Base-by-base conservation (phyloP, 2,797 vertebrate species). In the Aselliscus stoliczkanus region DNA sequence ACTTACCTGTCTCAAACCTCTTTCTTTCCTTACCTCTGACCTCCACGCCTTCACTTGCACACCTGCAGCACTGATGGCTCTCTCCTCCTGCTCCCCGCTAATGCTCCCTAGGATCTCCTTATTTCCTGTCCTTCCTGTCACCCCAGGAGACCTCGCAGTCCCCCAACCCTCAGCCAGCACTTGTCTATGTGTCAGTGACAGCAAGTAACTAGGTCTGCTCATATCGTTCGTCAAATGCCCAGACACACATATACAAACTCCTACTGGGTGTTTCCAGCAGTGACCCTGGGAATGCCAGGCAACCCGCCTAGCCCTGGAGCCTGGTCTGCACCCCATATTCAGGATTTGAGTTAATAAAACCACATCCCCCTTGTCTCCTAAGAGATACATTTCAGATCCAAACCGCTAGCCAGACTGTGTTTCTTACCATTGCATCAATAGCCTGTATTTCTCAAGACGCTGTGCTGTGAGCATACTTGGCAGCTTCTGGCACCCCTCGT, bases 141-240 rank as follows among this genome's bases (percentile, higher is more conserved):
- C 31, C 52, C 37, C 7, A 29, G 1, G 23, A 62, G 56, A 52
- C 25, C 31, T 34, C 12, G 9, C 10, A 0, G 2, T 60, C 18
- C 29, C 2, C 3, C 31, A 39, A 58, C 42, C 39, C 23, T 9
- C 9, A 50, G n/a, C 56, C 10, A 2, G 31, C 11, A n/a, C 10
- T 18, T 75, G 15, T 13, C 2, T 1, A 29, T 0, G 0, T 4
- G 6, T 5, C 31, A 29, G 15, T 9, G 18, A 60, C 27, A 25
- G 21, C 20, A 58, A 54, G 3, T 56, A 10, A 25, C 44, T 1
- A 9, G 1, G 7, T 72, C 67, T 34, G 64, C 23, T 25, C 27
- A 18, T 7, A 3, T 14, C 12, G 12, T 14, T n/a, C 25, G 13
- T 17, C 25, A 2, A 17, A 54, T 31, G 13, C 15, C 34, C 42